These are phyloP conservation scores for Pecten maximus DNA, from an alignment of 2,888 invertebrate species.

Conservation along the genomic window DNA sequence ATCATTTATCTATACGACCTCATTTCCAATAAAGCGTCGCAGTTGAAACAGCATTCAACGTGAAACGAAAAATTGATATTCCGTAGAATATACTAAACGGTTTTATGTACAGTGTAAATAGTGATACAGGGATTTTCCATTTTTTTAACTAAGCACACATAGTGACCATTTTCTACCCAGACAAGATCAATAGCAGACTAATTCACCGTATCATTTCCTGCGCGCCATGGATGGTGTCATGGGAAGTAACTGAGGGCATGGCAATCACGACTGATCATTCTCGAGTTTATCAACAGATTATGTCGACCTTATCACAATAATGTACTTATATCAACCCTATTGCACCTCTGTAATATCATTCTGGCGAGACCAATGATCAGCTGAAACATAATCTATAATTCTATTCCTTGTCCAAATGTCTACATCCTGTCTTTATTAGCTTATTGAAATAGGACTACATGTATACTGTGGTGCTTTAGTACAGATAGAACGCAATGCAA, in stretches of 20 bases:
- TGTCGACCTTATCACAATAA: not conserved
- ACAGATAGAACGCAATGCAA: too few species aligned
- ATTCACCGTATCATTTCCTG: not conserved
- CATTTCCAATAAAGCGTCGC: too few species aligned
- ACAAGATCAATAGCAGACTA: slow-evolving; percentile 17
- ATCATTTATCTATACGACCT: too few species aligned
- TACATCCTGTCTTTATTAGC: too few species aligned
- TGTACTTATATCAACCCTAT: not conserved
- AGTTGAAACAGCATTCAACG: too few species aligned
- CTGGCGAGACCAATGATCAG: not conserved
- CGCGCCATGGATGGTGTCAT: not conserved
- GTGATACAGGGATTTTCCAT: not conserved
- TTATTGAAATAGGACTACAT: too few species aligned
- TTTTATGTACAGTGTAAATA: too few species aligned
- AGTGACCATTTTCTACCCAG: not conserved
- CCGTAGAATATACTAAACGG: too few species aligned
- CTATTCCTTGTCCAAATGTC: too few species aligned
- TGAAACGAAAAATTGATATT: too few species aligned
- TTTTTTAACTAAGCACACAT: not conserved
- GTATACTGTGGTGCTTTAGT: too few species aligned
- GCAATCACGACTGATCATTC: not conserved
- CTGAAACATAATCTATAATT: not conserved
- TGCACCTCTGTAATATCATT: not conserved
- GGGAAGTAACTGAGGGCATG: not conserved
- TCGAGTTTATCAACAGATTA: slow-evolving; percentile 6